Conservation (phyloP, 2,888 invertebrate species). For the Amphipyra tragopoginis region DNA sequence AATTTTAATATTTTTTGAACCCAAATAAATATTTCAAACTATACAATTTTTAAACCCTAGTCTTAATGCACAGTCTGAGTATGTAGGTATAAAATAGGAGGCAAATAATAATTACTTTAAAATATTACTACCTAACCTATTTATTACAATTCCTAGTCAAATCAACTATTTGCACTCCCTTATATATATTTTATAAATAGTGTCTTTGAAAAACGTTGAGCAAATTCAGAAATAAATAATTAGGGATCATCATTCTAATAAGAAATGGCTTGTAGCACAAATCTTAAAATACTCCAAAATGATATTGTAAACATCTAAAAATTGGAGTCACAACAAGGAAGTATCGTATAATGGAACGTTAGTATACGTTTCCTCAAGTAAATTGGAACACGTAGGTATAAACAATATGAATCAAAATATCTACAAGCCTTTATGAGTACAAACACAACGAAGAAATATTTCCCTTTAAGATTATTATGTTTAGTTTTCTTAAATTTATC, state of each 20-base stretch:
- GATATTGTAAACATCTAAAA: constrained; percentile 54
- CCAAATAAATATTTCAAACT: constrained; percentile 33
- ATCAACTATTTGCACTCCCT: constrained; percentile 61
- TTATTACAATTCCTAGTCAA: constrained; percentile 68
- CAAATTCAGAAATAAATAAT: constrained; percentile 72
- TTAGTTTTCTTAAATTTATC: constrained; percentile 29
- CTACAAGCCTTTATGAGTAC: constrained; percentile 38
- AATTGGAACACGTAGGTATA: constrained; percentile 40
- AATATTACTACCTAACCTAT: constrained; percentile 62
- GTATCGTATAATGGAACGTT: constrained; percentile 42
- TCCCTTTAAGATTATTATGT: constrained; percentile 35
- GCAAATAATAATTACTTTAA: constrained; percentile 58
- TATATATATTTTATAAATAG: constrained; percentile 59
- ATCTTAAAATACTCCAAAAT: constrained; percentile 54
- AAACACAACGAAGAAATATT: constrained; percentile 38
- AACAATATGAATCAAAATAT: constrained; percentile 35
- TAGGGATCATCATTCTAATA: constrained; percentile 52
- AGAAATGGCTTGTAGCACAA: constrained; percentile 57
- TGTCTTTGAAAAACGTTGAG: constrained; percentile 74
- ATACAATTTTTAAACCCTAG: constrained; percentile 47
- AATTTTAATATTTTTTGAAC: constrained; percentile 29
- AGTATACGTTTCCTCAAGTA: constrained; percentile 29
- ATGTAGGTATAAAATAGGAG: constrained; percentile 55
- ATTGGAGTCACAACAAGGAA: constrained; percentile 47
- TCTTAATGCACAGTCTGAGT: constrained; percentile 54